A percentile compares a stretch with the other conserved stretches of the same genome.
These are phyloP conservation scores for Zaprionus ornatus DNA, from an alignment of 1,140 invertebrate genomes.

Conservation along the genomic window DNA sequence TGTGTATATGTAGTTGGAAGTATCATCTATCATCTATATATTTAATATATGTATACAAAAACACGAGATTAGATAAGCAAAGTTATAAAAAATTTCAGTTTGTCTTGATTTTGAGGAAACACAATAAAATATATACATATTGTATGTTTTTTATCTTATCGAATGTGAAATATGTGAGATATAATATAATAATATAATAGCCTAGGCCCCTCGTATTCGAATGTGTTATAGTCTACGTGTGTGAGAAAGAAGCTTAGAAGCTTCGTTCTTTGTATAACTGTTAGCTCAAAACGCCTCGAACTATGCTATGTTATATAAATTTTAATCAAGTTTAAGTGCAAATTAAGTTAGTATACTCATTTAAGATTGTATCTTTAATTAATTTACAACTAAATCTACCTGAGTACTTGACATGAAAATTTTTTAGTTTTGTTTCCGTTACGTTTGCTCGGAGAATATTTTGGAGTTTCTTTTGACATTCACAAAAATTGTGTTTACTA, in stretches of 20 bases:
- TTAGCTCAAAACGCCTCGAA: neutral
- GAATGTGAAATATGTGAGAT: slow-evolving; percentile 1
- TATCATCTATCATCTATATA: slow-evolving; percentile 14
- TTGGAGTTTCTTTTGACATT: slow-evolving; percentile 17
- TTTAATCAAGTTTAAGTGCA: neutral
- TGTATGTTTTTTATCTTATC: neutral
- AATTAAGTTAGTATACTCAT: slow-evolving; percentile 60
- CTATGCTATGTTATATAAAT: neutral
- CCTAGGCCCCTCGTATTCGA: neutral
- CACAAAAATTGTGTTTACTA: slow-evolving; percentile 30
- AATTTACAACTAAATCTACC: too few relatives aligned
- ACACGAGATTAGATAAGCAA: neutral
- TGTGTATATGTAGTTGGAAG: neutral
- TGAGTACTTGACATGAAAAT: slow-evolving; percentile 69
- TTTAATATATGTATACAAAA: neutral
- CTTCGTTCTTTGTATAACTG: neutral
- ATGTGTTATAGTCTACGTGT: neutral
- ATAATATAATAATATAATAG: neutral
- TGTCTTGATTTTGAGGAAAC: neutral
- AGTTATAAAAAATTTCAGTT: neutral
- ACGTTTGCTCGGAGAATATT: neutral
- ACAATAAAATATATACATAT: neutral
- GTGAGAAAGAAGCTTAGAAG: slow-evolving; percentile 1
- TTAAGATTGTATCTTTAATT: too few relatives aligned
- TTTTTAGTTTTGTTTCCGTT: slow-evolving; percentile 48